phyloP scores from a whole-genome alignment of 2,113 vertebrate species.

The Hemicordylus capensis region DNA sequence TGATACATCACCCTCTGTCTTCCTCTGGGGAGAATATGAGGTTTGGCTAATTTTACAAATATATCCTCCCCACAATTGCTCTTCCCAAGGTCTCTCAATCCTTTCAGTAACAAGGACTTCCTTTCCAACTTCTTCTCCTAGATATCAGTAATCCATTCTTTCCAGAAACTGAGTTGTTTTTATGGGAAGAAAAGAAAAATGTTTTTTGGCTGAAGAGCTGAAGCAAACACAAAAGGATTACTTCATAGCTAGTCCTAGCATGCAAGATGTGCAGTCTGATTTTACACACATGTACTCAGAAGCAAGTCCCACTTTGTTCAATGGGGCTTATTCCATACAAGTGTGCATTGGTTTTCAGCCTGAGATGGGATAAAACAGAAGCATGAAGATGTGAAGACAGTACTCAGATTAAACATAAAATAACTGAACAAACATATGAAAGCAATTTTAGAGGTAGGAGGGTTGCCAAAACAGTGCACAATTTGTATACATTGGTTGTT shows the following conservation, averaged over 20 bases:
- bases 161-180: not conserved
- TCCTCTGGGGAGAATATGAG: not conserved
- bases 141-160: not conserved
- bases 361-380: not conserved
- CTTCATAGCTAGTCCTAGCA: not conserved
- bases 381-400: not conserved
- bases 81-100: not conserved
- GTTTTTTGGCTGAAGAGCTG: not conserved
- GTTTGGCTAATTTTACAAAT: not conserved
- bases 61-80: not conserved
- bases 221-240: not conserved
- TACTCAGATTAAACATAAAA: slow-evolving; percentile 5
- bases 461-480: not conserved
- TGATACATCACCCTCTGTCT: too few species aligned
- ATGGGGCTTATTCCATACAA: not conserved
- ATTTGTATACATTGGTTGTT: not conserved
- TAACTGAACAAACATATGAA: not conserved
- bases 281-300: not conserved
- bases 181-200: not conserved
- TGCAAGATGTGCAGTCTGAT: not conserved
- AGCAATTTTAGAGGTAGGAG: not conserved
- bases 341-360: not conserved
- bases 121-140: not conserved
- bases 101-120: not conserved
- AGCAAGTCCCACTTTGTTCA: not conserved